These are phyloP conservation scores for Theretra japonica DNA, from an alignment of 2,888 invertebrate species.

Conservation along the genomic window DNA sequence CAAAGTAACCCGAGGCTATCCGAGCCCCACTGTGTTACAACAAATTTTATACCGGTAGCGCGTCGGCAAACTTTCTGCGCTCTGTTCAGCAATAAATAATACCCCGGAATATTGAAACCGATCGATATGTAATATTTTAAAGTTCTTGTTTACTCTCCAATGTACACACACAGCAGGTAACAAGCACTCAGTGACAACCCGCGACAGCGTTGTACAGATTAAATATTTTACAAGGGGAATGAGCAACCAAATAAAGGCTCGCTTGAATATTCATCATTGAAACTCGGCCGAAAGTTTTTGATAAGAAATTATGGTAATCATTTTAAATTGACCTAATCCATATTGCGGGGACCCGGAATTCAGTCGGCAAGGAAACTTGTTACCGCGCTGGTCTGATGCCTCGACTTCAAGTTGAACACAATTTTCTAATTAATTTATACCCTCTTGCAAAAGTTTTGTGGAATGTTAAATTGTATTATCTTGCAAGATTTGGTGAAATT, in stretches of 20 bases:
- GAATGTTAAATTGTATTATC: slow-evolving; percentile 54
- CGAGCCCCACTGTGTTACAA: slow-evolving; percentile 59
- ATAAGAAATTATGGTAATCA: slow-evolving; percentile 78
- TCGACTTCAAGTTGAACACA: slow-evolving; percentile 54
- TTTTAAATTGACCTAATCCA: slow-evolving; percentile 78
- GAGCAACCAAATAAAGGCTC: slow-evolving; percentile 57
- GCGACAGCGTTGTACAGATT: slow-evolving; percentile 44
- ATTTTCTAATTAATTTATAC: slow-evolving; percentile 70
- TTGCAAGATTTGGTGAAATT: slow-evolving; percentile 37
- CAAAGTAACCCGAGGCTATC: slow-evolving; percentile 60
- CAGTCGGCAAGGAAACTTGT: slow-evolving; percentile 61
- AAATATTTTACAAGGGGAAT: slow-evolving; percentile 56
- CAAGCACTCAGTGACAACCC: slow-evolving; percentile 26
- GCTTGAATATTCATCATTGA: slow-evolving; percentile 69
- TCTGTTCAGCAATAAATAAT: slow-evolving; percentile 69
- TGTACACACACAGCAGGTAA: slow-evolving; percentile 31
- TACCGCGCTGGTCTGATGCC: slow-evolving; percentile 57
- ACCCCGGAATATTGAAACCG: slow-evolving; percentile 59
- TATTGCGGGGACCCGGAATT: slow-evolving; percentile 63
- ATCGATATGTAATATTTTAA: slow-evolving; percentile 62
- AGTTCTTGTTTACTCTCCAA: slow-evolving; percentile 52
- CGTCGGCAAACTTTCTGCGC: slow-evolving; percentile 61
- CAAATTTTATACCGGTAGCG: slow-evolving; percentile 65
- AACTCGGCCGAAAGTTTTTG: slow-evolving; percentile 68
- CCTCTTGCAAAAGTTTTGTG: slow-evolving; percentile 57